Percentiles rank a stretch among this genome's conserved stretches.
Conservation (phyloP, 2,797 vertebrate genomes). For the Graptemys geographica region DNA sequence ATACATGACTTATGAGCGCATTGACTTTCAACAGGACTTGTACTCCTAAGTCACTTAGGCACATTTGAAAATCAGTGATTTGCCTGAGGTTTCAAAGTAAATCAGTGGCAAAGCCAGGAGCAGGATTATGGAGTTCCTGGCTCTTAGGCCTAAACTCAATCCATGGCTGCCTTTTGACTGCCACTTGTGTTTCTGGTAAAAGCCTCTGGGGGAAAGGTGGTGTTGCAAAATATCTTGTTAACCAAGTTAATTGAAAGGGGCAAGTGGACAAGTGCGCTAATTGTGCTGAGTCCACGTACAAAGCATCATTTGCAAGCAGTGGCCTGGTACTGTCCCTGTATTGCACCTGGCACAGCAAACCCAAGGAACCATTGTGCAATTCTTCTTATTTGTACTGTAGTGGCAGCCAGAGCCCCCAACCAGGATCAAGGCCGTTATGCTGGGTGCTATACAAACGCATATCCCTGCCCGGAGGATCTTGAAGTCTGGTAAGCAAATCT, state of each 20-base stretch:
- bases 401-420: neutral
- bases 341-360: neutral
- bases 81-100: neutral
- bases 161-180: neutral
- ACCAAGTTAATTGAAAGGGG: neutral
- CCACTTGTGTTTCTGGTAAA: neutral
- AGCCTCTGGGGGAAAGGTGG: neutral
- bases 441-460: slow-evolving; percentile 28
- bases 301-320: neutral
- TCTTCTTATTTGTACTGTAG: neutral
- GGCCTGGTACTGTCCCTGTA: neutral
- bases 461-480: slow-evolving; percentile 16
- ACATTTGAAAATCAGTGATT: neutral
- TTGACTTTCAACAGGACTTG: neutral
- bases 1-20: neutral
- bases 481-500: slow-evolving; percentile 61
- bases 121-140: neutral
- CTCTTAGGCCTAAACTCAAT: neutral
- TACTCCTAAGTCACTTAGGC: neutral
- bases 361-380: neutral
- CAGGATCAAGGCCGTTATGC: neutral
- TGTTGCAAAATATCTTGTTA: neutral
- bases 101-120: neutral
- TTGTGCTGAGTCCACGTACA: neutral
- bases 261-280: neutral